Evolutionary conservation across 2,888 invertebrate genomes (phyloP).

Genomic region (Pyrochroa serraticornis): DNA sequence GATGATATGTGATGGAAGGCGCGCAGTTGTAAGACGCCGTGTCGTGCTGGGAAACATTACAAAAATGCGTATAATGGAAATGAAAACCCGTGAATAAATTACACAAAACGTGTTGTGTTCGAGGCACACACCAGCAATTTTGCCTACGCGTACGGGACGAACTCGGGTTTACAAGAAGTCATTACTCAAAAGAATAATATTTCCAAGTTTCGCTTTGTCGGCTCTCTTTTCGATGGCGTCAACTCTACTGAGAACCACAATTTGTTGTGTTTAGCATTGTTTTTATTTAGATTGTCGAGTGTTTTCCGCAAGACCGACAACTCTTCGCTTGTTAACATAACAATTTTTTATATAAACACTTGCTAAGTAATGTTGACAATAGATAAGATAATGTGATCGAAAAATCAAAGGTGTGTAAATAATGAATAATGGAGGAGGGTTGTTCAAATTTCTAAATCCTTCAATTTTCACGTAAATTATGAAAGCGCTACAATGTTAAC

Average conservation of each 20-base stretch:
- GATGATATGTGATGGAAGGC: background rate
- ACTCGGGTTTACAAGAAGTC: constrained; percentile 14
- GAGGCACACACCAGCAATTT: constrained; percentile 27
- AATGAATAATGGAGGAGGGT: constrained; percentile 11
- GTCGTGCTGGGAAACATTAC: constrained; percentile 14
- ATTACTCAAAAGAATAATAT: constrained; percentile 29
- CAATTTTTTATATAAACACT: too few species aligned
- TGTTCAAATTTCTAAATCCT: too few species aligned
- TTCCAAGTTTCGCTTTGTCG: constrained; percentile 33
- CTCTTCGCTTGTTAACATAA: too few species aligned
- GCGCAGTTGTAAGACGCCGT: constrained; percentile 15
- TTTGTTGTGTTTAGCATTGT: constrained; percentile 31
- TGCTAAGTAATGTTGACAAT: too few species aligned
- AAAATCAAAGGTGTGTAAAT: constrained; percentile 6
- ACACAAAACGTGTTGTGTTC: constrained; percentile 31
- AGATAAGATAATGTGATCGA: too few species aligned
- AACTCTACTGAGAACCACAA: constrained; percentile 36
- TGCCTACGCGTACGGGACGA: constrained; percentile 27
- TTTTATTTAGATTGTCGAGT: constrained; percentile 10
- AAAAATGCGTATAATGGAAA: constrained; percentile 20
- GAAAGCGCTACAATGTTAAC: constrained; percentile 3
- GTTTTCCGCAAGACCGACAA: too few species aligned
- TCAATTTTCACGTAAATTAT: background rate
- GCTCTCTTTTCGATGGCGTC: constrained; percentile 34
- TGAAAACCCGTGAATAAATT: constrained; percentile 31